Evolutionary conservation across 2,113 vertebrate species (phyloP).

Genomic region (Peromyscus leucopus): DNA sequence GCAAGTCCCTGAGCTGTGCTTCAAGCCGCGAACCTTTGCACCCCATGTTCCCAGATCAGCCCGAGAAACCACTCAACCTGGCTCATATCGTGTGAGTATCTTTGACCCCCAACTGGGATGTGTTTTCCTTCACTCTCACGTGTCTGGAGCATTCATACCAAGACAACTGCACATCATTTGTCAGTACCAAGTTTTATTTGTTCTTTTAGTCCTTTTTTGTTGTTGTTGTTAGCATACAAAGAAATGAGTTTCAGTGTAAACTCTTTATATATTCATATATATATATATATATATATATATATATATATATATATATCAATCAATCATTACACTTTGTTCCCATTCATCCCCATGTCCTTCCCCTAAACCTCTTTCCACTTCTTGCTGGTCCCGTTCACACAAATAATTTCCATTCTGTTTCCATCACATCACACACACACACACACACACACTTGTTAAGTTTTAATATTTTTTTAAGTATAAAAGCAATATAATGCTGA

Average conservation of each 20-base stretch:
- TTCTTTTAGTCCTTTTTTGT: not conserved
- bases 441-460: not conserved
- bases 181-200: conserved; percentile 29
- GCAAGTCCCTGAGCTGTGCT: conserved; percentile 99
- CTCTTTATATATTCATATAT: too few species aligned
- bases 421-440: not conserved
- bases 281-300: too few species aligned
- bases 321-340: not conserved
- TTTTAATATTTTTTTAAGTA: not conserved
- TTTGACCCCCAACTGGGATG: conserved; percentile 62
- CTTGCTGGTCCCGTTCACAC: not conserved
- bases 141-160: not conserved
- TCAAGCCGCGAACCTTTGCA: conserved; percentile 97
- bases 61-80: conserved; percentile 97
- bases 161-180: not conserved
- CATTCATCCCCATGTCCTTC: not conserved
- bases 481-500: not conserved
- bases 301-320: too few species aligned
- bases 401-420: not conserved
- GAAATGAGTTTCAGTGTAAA: not conserved
- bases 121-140: conserved; percentile 25
- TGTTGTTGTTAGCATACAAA: not conserved
- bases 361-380: not conserved
- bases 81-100: conserved; percentile 97
- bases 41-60: conserved; percentile 96